These are phyloP conservation scores for Drosophila lini DNA, from an alignment of 1,140 invertebrate species.

Conservation along the genomic window DNA sequence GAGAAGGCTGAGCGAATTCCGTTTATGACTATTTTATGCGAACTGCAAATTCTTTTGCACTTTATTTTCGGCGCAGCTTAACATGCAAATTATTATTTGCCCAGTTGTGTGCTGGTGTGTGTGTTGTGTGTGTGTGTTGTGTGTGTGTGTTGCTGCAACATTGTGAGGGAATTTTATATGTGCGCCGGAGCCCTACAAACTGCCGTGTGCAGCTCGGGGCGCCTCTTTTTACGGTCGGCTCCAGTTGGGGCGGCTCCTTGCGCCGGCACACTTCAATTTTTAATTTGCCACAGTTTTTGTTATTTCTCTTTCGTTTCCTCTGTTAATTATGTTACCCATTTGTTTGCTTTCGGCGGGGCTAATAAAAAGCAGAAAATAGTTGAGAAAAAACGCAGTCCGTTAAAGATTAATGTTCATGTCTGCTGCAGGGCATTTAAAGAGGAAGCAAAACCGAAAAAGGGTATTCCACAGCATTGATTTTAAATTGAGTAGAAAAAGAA, in stretches of 20 bases:
- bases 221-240: conserved; percentile 16
- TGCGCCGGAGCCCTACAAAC: conserved; percentile 27
- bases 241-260: conserved; percentile 1
- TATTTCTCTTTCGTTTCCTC: conserved; percentile 18
- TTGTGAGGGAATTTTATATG: conserved; percentile 62
- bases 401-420: conserved; percentile 18
- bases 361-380: conserved; percentile 31
- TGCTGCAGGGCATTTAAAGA: conserved; percentile 5
- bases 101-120: conserved; percentile 18
- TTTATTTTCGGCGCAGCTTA: conserved; percentile 54
- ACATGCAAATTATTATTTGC: conserved; percentile 64
- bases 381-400: conserved; percentile 8
- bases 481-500: not conserved
- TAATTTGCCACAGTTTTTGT: conserved; percentile 31
- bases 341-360: conserved; percentile 16
- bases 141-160: conserved; percentile 41
- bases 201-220: conserved; percentile 30
- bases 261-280: conserved; percentile 38
- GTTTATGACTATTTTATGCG: conserved; percentile 63
- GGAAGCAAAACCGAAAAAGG: not conserved
- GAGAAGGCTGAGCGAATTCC: conserved; percentile 40
- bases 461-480: not conserved
- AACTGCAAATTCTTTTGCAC: conserved; percentile 54
- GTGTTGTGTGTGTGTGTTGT: conserved; percentile 2
- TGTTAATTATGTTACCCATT: conserved; percentile 48